Evolutionary conservation across 2,888 invertebrate species (phyloP), one percentile per base, ranked within the genome.

Genomic region (Choreutis nemorana): DNA sequence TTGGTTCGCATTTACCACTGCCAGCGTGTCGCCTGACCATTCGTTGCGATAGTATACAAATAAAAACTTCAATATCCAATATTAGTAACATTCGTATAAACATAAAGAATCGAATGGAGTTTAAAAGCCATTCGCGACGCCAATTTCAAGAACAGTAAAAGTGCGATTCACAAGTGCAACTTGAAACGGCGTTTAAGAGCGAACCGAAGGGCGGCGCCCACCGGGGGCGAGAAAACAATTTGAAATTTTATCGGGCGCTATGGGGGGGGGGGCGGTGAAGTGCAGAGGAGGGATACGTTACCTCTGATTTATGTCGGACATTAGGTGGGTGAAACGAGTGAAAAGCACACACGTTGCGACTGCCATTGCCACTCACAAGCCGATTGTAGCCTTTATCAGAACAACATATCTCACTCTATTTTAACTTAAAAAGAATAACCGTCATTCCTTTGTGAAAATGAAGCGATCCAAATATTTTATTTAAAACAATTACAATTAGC

Each of bases 101-200:
- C n/a, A n/a, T n/a, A n/a, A n/a, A n/a, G n/a, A 48, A 57, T 49
- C 49, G 54, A 51, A 52, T 55, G 50, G 50, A 62, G 50, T 63
- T 55, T 61, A 67, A 68, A 70, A 70, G 61, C 71, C 62, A 72
- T 73, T 71, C 64, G 64, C 60, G 57, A 63, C 63, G 72, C 64
- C 70, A 70, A 71, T 73, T 73, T 70, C 61, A 62, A 65, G 63
- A 71, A 70, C 75, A 73, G 71, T 75, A 77, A 77, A 77, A 73
- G 75, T 75, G 62, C 73, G 72, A 73, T 77, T 77, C 75, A 67
- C 77, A 77, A 77, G 71, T 77, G 75, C 75, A 73, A 77, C 70
- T 75, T 71, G 77, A 73, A 71, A 62, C 71, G 72, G 72, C 75
- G 77, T 77, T 77, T 77, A 77, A 71, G 73, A 75, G 77, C 71